Base-by-base conservation (phyloP, 92 coral and sea anemone species). In the Micromussa lordhowensis region DNA sequence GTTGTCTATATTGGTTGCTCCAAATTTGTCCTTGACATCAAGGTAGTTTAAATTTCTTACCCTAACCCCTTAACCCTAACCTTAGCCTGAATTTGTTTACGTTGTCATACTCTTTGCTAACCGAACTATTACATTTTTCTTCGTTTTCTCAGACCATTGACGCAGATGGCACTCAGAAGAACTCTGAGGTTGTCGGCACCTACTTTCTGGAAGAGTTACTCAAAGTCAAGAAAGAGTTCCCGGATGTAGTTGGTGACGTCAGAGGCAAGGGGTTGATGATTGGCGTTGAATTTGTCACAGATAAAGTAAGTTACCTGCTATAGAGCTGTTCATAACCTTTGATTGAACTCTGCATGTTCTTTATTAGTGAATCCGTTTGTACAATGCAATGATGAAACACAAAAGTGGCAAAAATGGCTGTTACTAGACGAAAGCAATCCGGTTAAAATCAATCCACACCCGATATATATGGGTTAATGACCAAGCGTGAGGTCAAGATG, bases 231-330 rank as follows among this genome's bases (percentile, higher is more conserved):
- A 87, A 87, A 32, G 99, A 97, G 83, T 97, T 97, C 79, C 96
- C 98, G 72, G 98, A 96, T 57, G 83, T 97, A 44, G 98, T 97
- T 30, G 99, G 99, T 81, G 99, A 98, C 86, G 99, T 98, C 7
- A 93, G 99, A 77, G 99, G 99, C 57, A 98, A 96, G 85, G 99
- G 99, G 2, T 89, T 98, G 77, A 98, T 98, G 99, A 92, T 92
- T 35, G 98, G 99, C 55, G 80, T 98, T 22, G 99, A 98, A 73
- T 54, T 98, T 83, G 99, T 98, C 44, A 89, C 97, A 36, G 96
- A 98, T 87, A 93, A 94, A 94, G 99, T 98, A 76, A 54, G 79
- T 11, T 29, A 31, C 38, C 15, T 9, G 51, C 51, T 44, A 44
- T 36, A 7, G 13, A 35, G 8, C 11, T 34, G 49, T 36, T 68